Evolutionary conservation across 2,797 vertebrate species (phyloP).

Genomic region (Galagoides demidoff): DNA sequence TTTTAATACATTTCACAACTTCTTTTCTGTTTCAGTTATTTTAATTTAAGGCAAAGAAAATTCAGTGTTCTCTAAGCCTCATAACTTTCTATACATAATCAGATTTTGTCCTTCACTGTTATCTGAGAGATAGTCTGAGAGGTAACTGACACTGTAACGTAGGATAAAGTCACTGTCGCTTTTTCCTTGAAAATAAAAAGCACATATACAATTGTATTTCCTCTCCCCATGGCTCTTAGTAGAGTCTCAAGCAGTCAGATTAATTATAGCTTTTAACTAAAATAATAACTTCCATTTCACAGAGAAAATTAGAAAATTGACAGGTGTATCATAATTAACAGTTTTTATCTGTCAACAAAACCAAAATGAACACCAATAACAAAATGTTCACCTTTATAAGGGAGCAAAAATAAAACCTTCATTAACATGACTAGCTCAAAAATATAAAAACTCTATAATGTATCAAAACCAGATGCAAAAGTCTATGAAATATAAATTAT

Average conservation of each 20-base stretch:
- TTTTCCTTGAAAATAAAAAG: constrained; percentile 20
- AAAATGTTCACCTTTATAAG: constrained; percentile 41
- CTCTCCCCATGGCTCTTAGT: not conserved
- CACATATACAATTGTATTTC: not conserved
- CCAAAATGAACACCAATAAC: not conserved
- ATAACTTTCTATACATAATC: not conserved
- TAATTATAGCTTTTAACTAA: constrained; percentile 57
- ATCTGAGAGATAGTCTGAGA: too few species aligned
- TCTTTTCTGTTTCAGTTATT: constrained; percentile 36
- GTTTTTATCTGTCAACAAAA: constrained; percentile 18
- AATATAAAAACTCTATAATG: not conserved
- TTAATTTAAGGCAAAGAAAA: constrained; percentile 42
- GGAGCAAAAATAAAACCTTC: constrained; percentile 2
- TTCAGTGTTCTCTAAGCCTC: not conserved
- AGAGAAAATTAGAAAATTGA: constrained; percentile 31
- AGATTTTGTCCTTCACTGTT: not conserved
- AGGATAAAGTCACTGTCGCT: not conserved
- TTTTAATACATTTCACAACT: not conserved
- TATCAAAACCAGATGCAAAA: constrained; percentile 22
- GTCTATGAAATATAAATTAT: not conserved
- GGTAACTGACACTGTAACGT: not conserved
- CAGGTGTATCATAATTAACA: constrained; percentile 3
- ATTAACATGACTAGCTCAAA: not conserved
- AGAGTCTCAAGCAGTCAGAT: not conserved
- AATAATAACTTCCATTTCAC: not conserved